Base-by-base conservation (phyloP, 2,113 vertebrate species). In the Pygoscelis adeliae region DNA sequence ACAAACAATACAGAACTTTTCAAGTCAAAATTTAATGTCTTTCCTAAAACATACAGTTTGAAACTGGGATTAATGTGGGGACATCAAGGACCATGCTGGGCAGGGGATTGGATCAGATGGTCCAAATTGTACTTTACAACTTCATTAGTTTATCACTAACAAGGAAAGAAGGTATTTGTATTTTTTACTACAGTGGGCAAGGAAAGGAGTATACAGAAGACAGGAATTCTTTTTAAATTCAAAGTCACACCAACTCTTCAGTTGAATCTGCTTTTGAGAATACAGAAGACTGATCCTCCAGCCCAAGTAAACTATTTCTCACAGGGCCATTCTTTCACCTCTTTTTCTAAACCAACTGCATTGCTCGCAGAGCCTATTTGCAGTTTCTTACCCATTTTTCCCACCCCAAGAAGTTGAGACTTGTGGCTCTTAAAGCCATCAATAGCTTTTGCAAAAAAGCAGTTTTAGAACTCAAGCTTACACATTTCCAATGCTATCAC, bases 371-470 rank as follows among this genome's bases (percentile, higher is more conserved):
- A 70, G 16, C 11, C 12, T 30, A 10, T 26, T 9, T 22, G 32
- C 46, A 78, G 4, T 38, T 80, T 83, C n/a, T 58, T 26, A 56
- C 6, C 21, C 36, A 23, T 49, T 58, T 49, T 56, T 30, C 49
- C 74, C 21, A 32, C 5, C 17, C 26, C 12, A 77, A 38, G 29
- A 63, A 74, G 12, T 6, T 29, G 36, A 91, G 61, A 69, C 15
- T 38, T 34, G 2, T 15, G n/a, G 16, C 32, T 82, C 44, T 34
- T 63, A 78, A 89, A 78, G 13, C 29, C 13, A 76, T 18, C 22
- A 70, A 32, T 0, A 79, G 17, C 1, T 2, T 59, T 42, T 47
- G 15, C 1, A 23, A 46, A 34, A 32, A 16, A 18, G 13, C 52
- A n/a, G 10, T 2, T 76, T 65, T 36, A 16, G 40, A 89, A 83